phyloP scores from a whole-genome alignment of 2,888 invertebrate species.

The Lithophane semibrunnea region DNA sequence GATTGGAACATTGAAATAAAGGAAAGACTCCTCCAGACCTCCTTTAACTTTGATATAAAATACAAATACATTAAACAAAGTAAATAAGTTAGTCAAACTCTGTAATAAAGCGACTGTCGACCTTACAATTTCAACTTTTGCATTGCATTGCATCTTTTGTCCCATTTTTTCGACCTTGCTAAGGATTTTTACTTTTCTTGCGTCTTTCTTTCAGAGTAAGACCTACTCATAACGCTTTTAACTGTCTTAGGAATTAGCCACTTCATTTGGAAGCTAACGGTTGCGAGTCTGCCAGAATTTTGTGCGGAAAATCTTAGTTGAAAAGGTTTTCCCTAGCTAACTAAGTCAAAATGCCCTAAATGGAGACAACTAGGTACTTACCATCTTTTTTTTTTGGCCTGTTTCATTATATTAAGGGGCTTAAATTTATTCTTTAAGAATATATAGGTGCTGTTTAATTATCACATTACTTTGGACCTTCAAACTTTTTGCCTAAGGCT shows the following conservation, averaged over 20 bases:
- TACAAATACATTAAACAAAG: constrained; percentile 49
- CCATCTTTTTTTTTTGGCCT: constrained; percentile 22
- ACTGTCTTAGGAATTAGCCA: constrained; percentile 43
- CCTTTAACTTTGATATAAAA: constrained; percentile 44
- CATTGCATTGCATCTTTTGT: constrained; percentile 34
- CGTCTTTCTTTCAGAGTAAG: constrained; percentile 11
- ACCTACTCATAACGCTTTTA: constrained; percentile 8
- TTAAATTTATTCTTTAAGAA: not conserved
- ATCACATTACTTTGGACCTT: not conserved
- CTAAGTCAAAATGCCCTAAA: constrained; percentile 30
- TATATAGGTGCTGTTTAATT: constrained; percentile 1
- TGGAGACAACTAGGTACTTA: constrained; percentile 7
- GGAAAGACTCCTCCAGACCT: constrained; percentile 26
- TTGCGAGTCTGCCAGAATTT: constrained; percentile 21
- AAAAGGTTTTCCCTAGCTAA: constrained; percentile 29
- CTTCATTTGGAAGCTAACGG: constrained; percentile 48
- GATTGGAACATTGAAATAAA: constrained; percentile 36
- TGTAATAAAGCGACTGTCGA: constrained; percentile 37
- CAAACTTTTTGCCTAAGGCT: not conserved
- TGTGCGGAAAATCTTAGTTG: constrained; percentile 28
- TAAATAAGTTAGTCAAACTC: constrained; percentile 54
- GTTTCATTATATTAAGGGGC: constrained; percentile 18
- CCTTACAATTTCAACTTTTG: constrained; percentile 53
- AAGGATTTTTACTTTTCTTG: constrained; percentile 11
- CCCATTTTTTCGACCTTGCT: not conserved